These are phyloP conservation scores for Semotilus atromaculatus DNA, from an alignment of 2,797 vertebrate species.

Conservation along the genomic window DNA sequence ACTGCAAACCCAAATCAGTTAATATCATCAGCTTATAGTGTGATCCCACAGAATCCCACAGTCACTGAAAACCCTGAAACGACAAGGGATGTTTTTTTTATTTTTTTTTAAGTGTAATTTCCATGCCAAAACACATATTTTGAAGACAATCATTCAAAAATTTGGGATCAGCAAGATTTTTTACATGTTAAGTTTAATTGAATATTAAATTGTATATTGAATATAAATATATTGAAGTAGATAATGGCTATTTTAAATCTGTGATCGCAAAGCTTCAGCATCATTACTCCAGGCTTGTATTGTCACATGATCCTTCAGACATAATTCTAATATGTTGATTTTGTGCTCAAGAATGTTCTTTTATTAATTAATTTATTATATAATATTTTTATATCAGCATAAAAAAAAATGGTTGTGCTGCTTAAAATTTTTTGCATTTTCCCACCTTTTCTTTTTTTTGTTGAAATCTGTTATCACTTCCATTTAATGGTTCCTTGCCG, in stretches of 20 bases:
- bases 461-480: no score
- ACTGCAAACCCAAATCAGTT: not conserved
- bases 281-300: not conserved
- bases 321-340: not conserved
- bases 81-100: not conserved
- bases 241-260: not conserved
- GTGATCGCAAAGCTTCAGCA: not conserved
- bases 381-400: no score
- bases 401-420: no score
- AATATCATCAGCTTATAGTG: not conserved
- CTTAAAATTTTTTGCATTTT: not conserved
- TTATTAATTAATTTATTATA: no score
- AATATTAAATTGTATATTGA: no score
- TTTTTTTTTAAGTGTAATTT: not conserved
- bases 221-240: not conserved
- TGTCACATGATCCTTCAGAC: not conserved
- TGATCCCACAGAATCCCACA: not conserved
- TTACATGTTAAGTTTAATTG: not conserved
- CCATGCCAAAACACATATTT: not conserved
- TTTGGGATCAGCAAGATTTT: not conserved
- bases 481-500: no score
- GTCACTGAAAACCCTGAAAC: not conserved
- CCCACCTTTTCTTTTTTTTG: no score
- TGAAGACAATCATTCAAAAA: not conserved
- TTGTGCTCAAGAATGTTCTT: not conserved